Evolutionary conservation across 2,888 invertebrate genomes (phyloP).

Genomic region (Protonemura montana): DNA sequence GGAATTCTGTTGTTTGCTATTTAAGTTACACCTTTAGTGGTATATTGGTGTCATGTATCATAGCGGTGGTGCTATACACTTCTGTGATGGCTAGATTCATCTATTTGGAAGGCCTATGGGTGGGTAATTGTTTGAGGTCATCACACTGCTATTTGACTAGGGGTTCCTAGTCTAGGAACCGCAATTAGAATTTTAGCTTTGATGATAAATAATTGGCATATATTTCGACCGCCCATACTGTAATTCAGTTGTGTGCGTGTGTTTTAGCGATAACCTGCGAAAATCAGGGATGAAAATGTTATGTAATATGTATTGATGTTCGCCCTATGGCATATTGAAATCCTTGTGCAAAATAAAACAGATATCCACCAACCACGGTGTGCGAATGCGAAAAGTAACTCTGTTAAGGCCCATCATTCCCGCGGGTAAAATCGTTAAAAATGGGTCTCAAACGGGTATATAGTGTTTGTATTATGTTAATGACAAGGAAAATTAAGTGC

Average conservation of each 20-base stretch:
- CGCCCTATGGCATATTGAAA: background rate
- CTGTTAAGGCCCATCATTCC: no score
- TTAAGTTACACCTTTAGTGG: no score
- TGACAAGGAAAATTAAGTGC: no score
- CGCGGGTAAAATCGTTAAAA: no score
- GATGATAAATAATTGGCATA: background rate
- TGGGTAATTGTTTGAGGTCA: background rate
- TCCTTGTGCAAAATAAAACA: background rate
- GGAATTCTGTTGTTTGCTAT: no score
- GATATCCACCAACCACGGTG: background rate
- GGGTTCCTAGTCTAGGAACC: no score
- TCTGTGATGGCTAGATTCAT: no score
- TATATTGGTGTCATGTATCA: no score
- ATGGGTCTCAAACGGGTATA: no score
- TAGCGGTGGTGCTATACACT: no score
- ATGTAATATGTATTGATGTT: background rate
- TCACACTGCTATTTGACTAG: background rate
- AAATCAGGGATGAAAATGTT: background rate
- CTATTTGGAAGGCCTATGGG: background rate
- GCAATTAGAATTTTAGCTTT: background rate
- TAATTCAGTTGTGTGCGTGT: background rate
- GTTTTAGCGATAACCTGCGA: background rate
- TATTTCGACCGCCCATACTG: background rate
- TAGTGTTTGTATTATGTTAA: no score
- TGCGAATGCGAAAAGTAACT: background rate